Evolutionary conservation across 2,797 vertebrate genomes (phyloP), one percentile per base, ranked within the genome.

Genomic region (Spinus olivaceus): DNA sequence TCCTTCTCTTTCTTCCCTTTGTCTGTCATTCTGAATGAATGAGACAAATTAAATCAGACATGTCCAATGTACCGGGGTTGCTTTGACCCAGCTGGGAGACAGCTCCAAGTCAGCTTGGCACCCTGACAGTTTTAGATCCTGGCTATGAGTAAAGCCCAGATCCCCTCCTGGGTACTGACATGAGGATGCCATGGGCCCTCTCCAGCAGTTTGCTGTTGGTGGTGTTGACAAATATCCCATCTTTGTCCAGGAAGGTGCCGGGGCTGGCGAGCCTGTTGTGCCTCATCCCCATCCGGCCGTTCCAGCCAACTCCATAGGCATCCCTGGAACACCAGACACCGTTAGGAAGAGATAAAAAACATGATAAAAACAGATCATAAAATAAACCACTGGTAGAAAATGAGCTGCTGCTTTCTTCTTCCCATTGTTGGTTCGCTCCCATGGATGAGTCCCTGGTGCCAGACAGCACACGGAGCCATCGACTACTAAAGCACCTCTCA

Each of bases 131-230:
- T 81, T 89, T 27, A 11, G 18, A 66, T 44, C n/a, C 32, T 61
- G 47, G 24, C 30, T 71, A 20, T 65, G 35, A 86, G 42, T 0
- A 42, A 70, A 83, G 39, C 35, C 41, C 22, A 76, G 39, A 59
- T 14, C 33, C 44, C 67, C 51, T 64, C 60, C 20, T 86, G 71
- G 22, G 71, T 94, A 98, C 99, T 99, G 92, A 99, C 99, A 99
- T 99, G 94, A 99, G 99, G 97, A 99, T 99, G 96, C 99, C 99
- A 23, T 99, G 99, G 15, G 99, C 99, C 93, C 99, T 98, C 97
- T 99, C 99, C 90, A 99, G 98, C 53, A 99, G 98, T 91, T 99
- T 99, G 98, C 98, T 99, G 98, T 98, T 99, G 92, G 98, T 98
- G 0, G 98, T 88, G 92, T 98, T 99, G 89, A 99, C 95, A 8